A percentile compares a stretch with the other conserved stretches of the same genome.
These are phyloP conservation scores for Hyposoter didymator DNA, from an alignment of 2,888 invertebrate species.

Conservation along the genomic window DNA sequence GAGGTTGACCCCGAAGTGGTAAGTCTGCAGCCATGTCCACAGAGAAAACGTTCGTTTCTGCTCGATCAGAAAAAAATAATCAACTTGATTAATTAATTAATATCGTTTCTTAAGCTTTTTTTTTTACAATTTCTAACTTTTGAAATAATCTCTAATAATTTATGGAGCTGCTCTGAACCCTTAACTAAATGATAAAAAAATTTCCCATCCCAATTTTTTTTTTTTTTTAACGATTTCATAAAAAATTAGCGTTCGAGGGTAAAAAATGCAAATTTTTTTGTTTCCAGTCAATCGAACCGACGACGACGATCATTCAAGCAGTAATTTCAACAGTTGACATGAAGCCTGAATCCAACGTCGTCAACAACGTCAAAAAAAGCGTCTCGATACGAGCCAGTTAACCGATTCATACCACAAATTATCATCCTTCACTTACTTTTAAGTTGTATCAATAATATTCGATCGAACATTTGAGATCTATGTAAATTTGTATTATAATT, in stretches of 20 bases:
- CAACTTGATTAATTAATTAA: background rate
- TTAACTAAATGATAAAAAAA: no score
- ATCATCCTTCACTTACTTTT: slow-evolving; percentile 27
- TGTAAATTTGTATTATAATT: slow-evolving; percentile 45
- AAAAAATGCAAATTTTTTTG: slow-evolving; percentile 2
- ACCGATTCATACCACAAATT: slow-evolving; percentile 49
- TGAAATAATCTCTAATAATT: no score
- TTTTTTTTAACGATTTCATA: background rate
- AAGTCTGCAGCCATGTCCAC: background rate
- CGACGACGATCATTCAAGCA: slow-evolving; percentile 77
- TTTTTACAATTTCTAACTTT: no score
- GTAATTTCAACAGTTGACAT: slow-evolving; percentile 79
- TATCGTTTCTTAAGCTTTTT: background rate
- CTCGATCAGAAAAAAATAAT: background rate
- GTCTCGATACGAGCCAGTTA: slow-evolving; percentile 79
- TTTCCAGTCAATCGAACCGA: slow-evolving; percentile 58
- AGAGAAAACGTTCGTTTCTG: background rate
- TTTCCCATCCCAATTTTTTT: no score
- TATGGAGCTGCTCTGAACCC: no score
- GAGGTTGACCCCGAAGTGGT: slow-evolving; percentile 82
- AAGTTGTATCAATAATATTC: slow-evolving; percentile 2
- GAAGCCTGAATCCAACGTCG: slow-evolving; percentile 69
- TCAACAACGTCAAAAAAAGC: slow-evolving; percentile 61
- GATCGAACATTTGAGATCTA: slow-evolving; percentile 6
- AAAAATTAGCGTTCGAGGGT: background rate